Conservation (phyloP, 2,797 vertebrate genomes). For the Pelochelys cantorii region DNA sequence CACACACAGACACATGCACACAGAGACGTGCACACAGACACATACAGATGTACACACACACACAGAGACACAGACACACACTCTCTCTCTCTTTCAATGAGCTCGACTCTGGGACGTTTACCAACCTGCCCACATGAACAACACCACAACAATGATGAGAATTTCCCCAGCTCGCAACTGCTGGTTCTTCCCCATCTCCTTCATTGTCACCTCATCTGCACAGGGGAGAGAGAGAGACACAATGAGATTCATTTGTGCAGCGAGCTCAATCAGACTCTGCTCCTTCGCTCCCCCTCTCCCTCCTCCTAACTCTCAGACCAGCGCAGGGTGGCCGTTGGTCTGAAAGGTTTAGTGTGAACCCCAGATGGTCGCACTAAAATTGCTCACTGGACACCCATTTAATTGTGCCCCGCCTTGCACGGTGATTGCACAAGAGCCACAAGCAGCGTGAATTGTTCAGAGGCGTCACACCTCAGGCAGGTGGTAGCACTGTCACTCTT, state of each 20-base stretch:
- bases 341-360: neutral
- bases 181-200: conserved; percentile 88
- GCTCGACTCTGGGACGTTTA: accelerated
- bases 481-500: neutral
- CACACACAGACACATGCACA: too few species aligned
- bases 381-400: accelerated
- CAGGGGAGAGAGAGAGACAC: conserved; percentile 27
- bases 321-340: neutral
- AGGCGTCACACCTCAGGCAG: accelerated
- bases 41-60: too few species aligned
- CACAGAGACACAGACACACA: too few species aligned
- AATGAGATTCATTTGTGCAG: accelerated
- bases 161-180: conserved; percentile 93
- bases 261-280: neutral
- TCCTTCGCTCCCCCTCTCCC: neutral
- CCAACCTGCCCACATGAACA: conserved; percentile 98
- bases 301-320: neutral
- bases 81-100: neutral
- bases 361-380: neutral
- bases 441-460: neutral
- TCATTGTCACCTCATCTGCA: conserved; percentile 93
- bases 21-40: too few species aligned
- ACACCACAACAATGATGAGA: conserved; percentile 96
- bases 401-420: accelerated
- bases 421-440: accelerated